These are phyloP conservation scores for Lithosia quadra DNA, from an alignment of 2,888 invertebrate genomes.

Conservation along the genomic window DNA sequence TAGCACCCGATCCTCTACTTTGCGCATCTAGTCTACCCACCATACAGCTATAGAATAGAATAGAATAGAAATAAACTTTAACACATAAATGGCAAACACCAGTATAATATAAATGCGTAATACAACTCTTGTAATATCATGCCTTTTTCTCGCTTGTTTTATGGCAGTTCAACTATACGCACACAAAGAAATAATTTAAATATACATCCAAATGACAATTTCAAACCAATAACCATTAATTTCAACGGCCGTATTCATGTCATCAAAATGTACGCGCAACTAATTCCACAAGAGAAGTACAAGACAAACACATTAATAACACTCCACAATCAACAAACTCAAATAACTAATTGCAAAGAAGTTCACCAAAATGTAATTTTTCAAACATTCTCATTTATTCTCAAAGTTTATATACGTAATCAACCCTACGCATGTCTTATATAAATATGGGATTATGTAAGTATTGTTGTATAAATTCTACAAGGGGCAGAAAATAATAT, in stretches of 20 bases:
- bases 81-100: too few relatives aligned
- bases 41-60: too few relatives aligned
- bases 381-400: conserved; percentile 67
- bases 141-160: neutral
- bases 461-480: conserved; percentile 66
- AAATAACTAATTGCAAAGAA: conserved; percentile 62
- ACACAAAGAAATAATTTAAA: neutral
- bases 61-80: too few relatives aligned
- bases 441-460: conserved; percentile 67
- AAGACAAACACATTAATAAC: conserved; percentile 70
- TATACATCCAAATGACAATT: neutral
- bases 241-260: conserved; percentile 24
- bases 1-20: too few relatives aligned
- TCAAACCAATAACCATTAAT: conserved; percentile 7
- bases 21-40: too few relatives aligned
- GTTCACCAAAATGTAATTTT: conserved; percentile 81
- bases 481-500: conserved; percentile 80
- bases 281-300: conserved; percentile 45
- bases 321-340: conserved; percentile 47
- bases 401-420: conserved; percentile 53
- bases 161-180: neutral
- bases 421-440: conserved; percentile 59
- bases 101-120: too few relatives aligned
- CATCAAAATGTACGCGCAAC: conserved; percentile 34
- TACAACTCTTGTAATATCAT: too few relatives aligned